These are phyloP conservation scores for Mechanitis messenoides DNA, from an alignment of 2,888 invertebrate genomes.

Conservation along the genomic window DNA sequence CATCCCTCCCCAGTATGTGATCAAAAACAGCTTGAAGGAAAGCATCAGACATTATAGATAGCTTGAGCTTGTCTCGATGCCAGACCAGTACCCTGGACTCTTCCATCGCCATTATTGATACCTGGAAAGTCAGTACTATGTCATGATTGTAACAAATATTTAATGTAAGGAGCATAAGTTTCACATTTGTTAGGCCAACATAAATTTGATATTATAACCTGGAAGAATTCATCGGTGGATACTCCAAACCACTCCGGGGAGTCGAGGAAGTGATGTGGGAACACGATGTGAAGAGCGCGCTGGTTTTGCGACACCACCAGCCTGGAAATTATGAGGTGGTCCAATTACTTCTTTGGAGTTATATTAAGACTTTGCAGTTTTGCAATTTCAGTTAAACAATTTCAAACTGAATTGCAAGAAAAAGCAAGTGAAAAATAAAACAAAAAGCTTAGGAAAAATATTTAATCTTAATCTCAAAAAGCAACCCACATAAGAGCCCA, in stretches of 20 bases:
- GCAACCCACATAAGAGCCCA: background rate
- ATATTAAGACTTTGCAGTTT: no score
- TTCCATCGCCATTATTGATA: constrained; percentile 91
- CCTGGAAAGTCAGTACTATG: constrained; percentile 58
- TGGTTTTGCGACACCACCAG: constrained; percentile 90
- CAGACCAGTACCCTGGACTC: constrained; percentile 88
- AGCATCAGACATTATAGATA: constrained; percentile 88
- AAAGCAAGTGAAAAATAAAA: background rate
- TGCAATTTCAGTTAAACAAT: no score
- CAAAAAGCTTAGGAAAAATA: constrained; percentile 1
- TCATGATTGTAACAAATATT: no score
- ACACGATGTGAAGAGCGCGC: constrained; percentile 88
- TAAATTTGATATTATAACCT: constrained; percentile 67
- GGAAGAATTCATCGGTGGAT: constrained; percentile 90
- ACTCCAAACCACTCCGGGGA: constrained; percentile 94
- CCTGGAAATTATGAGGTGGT: constrained; percentile 63
- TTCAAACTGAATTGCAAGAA: no score
- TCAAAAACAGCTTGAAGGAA: constrained; percentile 91
- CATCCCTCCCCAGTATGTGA: constrained; percentile 89
- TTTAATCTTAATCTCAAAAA: constrained; percentile 8
- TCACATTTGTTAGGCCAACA: no score
- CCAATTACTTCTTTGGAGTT: no score
- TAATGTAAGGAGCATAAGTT: no score
- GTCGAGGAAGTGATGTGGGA: constrained; percentile 91
- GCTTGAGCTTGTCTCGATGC: constrained; percentile 90